Conservation (phyloP, 2,888 invertebrate genomes). For the Drosophila prostipennis region DNA sequence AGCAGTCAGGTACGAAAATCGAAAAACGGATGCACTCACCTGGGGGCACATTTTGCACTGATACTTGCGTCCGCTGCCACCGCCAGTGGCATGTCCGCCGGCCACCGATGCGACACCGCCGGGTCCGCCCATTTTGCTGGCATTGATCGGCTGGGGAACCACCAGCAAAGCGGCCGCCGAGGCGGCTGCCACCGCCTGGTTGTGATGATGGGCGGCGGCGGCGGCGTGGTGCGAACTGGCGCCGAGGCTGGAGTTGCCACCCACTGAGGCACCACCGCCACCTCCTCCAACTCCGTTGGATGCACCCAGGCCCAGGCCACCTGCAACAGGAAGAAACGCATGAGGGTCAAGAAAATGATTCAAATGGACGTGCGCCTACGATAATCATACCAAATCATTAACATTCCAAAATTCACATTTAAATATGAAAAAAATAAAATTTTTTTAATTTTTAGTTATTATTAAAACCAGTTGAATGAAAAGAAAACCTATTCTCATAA, state of each 20-base stretch:
- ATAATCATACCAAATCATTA: no score
- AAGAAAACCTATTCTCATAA: no score
- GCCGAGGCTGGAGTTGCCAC: conserved; percentile 73
- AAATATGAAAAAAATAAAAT: no score
- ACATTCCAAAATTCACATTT: no score
- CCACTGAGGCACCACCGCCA: conserved; percentile 81
- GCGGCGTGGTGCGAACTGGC: conserved; percentile 74
- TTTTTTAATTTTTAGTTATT: no score
- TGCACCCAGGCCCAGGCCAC: conserved; percentile 70
- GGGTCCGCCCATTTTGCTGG: conserved; percentile 85
- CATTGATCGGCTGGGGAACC: conserved; percentile 94
- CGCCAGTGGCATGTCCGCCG: conserved; percentile 58
- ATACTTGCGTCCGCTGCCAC: conserved; percentile 89
- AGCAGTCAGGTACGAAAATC: conserved; percentile 15
- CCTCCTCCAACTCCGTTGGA: conserved; percentile 72
- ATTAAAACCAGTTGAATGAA: no score
- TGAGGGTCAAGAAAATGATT: neutral
- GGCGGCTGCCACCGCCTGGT: conserved; percentile 86
- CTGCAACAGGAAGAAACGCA: conserved; percentile 29
- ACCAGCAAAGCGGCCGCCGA: conserved; percentile 89
- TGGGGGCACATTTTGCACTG: conserved; percentile 99
- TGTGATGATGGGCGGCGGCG: conserved; percentile 82
- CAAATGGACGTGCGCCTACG: neutral
- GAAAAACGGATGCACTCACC: conserved; percentile 87
- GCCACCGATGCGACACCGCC: conserved; percentile 81